phyloP scores from a whole-genome alignment of 1,140 invertebrate species.

The Trichoplusia ni region DNA sequence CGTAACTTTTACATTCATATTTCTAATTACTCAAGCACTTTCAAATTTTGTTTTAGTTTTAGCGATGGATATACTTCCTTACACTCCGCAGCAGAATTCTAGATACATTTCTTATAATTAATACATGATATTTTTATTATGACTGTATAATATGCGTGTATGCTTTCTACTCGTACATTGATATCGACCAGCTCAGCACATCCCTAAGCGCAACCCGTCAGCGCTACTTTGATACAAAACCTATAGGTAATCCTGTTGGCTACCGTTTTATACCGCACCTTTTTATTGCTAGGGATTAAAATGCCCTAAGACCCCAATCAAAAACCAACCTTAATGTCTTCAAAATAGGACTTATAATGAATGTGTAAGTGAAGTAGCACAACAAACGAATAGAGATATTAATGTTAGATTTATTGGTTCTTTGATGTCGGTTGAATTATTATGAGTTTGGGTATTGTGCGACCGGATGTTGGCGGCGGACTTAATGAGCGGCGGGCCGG shows the following conservation, averaged over 20 bases:
- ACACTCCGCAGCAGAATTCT: too few species aligned
- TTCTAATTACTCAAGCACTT: too few species aligned
- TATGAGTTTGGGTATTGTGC: constrained; percentile 42
- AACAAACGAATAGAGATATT: constrained; percentile 57
- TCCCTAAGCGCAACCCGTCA: constrained; percentile 50
- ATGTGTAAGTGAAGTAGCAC: neutral
- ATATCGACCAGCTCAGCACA: constrained; percentile 17
- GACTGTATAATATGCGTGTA: too few species aligned
- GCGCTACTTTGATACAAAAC: constrained; percentile 60
- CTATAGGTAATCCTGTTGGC: constrained; percentile 70
- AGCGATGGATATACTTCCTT: too few species aligned
- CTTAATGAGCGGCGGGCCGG: constrained; percentile 46
- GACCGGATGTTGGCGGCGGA: constrained; percentile 50
- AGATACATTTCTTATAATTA: too few species aligned
- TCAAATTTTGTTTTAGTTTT: too few species aligned
- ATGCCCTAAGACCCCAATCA: neutral
- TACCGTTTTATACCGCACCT: constrained; percentile 66
- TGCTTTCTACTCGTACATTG: too few species aligned
- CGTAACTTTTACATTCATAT: too few species aligned
- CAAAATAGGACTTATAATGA: neutral
- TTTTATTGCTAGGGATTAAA: constrained; percentile 62
- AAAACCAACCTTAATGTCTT: neutral
- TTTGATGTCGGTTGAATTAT: constrained; percentile 57
- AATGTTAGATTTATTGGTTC: constrained; percentile 66
- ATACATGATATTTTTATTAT: too few species aligned